Conservation (phyloP, 2,113 vertebrate genomes). For the Nipponia nippon region DNA sequence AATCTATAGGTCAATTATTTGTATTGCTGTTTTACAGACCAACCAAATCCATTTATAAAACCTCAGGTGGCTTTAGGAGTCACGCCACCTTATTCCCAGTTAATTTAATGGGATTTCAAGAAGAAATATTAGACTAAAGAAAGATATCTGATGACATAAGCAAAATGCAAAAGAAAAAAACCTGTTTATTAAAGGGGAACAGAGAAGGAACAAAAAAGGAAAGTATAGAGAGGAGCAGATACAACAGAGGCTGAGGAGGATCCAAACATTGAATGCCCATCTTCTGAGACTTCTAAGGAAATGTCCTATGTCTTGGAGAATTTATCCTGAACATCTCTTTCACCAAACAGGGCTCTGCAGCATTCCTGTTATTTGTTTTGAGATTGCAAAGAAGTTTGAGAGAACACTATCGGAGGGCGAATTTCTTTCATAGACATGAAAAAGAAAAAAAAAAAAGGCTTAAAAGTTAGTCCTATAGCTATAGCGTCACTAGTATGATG, state of each 20-base stretch:
- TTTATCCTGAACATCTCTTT: background rate
- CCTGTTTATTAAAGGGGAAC: background rate
- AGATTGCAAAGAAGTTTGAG: background rate
- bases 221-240: background rate
- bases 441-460: background rate
- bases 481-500: slow-evolving; percentile 9
- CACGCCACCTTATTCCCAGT: background rate
- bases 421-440: background rate
- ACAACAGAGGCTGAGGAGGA: background rate
- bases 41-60: background rate
- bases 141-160: background rate
- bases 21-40: background rate
- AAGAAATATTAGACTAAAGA: background rate
- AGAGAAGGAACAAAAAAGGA: background rate
- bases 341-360: background rate
- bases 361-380: background rate
- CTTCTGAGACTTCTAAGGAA: background rate
- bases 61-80: background rate
- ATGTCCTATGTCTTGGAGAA: background rate
- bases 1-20: background rate
- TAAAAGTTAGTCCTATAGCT: background rate
- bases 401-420: background rate
- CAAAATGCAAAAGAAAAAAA: background rate
- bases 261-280: background rate
- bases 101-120: background rate